Evolutionary conservation across 2,797 vertebrate species (phyloP), one percentile per base, ranked within the genome.

Genomic region (Pelobates cultripes): DNA sequence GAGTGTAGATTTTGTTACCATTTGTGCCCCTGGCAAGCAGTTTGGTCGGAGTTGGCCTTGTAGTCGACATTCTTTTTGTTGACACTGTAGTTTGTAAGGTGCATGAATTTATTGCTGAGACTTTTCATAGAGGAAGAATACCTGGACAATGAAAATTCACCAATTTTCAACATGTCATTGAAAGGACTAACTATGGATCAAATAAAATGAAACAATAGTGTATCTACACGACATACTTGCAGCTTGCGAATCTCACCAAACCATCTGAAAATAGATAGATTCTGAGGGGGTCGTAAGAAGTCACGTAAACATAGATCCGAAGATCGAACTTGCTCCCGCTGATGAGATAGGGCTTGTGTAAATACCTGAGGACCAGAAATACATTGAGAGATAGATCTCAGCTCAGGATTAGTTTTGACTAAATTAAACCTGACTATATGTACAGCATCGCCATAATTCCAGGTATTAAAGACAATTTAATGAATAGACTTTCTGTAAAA

Each of bases 281-380:
- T 67, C 96, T 90, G 2, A 99, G 96, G 9, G 98, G 98, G 88
- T 99, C 96, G 0, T 97, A 99, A 84, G 93, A 97, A 0, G 97
- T 95, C 88, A 99, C 96, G 0, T 99, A 99, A 88, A 99, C 97
- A 3, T 99, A 99, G 89, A 99, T 95, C 79, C 98, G 94, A 86
- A 99, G 91, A 90, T 99, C 98, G 12, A 99, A 99, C 90, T 99
- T 99, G 94, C 92, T 98, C 51, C 97, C 97, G 0, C 94, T 93
- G 89, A 99, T 99, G 94, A 99, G 97, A 94, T 97, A 99, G 91
- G 98, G 98, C 87, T 97, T 99, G 91, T 98, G 96, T 69, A 99
- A 92, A 53, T 99, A 99, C 79, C 98, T 99, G 3, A 51, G 7
- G 69, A 80, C 7, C 5, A 51, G 10, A 51, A 10, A 10, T 51